Percentiles rank a stretch among this genome's conserved stretches.
These are phyloP conservation scores for Albula goreensis DNA, from an alignment of 2,113 vertebrate species.

Conservation along the genomic window DNA sequence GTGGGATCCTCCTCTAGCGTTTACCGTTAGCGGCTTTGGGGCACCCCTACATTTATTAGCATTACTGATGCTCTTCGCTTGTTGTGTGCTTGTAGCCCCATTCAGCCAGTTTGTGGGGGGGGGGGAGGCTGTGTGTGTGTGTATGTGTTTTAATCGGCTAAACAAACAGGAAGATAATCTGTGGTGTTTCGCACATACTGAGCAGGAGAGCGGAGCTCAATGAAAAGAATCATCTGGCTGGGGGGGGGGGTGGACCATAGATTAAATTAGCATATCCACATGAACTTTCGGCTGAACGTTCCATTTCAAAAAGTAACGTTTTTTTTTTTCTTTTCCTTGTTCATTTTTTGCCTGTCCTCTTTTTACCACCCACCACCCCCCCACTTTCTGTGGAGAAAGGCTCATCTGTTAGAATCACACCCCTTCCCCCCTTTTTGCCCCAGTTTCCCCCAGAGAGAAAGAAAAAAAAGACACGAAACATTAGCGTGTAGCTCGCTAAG, in stretches of 20 bases:
- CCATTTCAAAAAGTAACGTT: background rate
- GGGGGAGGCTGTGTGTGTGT: background rate
- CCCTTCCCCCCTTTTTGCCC: background rate
- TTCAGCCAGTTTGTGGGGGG: background rate
- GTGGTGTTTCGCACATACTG: background rate
- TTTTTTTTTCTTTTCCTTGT: background rate
- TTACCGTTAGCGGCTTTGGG: background rate
- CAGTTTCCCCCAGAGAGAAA: conserved; percentile 26
- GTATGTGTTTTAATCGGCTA: background rate
- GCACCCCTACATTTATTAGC: background rate
- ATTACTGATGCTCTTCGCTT: background rate
- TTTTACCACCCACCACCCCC: background rate
- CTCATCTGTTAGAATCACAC: conserved; percentile 24
- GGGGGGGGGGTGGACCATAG: background rate
- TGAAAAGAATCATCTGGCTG: background rate
- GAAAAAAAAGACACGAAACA: conserved; percentile 26
- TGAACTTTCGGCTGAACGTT: background rate
- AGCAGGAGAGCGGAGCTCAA: background rate
- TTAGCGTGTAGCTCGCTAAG: conserved; percentile 29
- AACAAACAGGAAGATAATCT: conserved; percentile 15
- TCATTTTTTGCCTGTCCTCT: background rate
- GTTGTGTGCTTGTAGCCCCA: background rate
- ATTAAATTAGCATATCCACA: conserved; percentile 1
- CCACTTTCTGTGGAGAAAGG: conserved; percentile 25
- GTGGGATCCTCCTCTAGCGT: background rate